A percentile compares a stretch with the other conserved stretches of the same genome.
phyloP scores from a whole-genome alignment of 2,888 invertebrate species.

The Allygus modestus region DNA sequence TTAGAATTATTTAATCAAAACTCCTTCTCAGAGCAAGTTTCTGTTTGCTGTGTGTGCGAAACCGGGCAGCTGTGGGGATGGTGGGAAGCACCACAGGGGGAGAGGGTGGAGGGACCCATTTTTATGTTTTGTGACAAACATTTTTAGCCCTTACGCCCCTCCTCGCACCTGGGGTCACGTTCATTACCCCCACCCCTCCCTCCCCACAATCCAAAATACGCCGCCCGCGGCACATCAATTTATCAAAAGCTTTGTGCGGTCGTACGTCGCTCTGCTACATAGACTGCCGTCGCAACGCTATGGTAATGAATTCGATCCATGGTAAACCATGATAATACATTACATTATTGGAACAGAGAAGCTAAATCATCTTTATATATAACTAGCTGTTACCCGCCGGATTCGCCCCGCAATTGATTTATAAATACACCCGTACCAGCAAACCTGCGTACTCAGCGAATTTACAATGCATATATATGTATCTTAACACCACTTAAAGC shows the following conservation, averaged over 20 bases:
- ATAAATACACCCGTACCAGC: no score
- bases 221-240: background rate
- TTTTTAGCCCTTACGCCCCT: background rate
- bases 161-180: conserved; percentile 41
- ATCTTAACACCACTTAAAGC: no score
- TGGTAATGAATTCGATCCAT: background rate
- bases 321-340: no score
- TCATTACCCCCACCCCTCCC: conserved; percentile 27
- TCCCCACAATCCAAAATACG: background rate
- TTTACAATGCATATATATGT: no score
- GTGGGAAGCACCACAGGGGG: background rate
- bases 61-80: background rate
- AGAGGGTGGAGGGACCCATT: background rate
- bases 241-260: conserved; percentile 28
- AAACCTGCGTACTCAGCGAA: no score
- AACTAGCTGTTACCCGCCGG: no score
- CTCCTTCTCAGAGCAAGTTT: no score
- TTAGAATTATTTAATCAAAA: no score
- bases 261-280: background rate
- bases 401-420: no score
- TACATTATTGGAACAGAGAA: no score
- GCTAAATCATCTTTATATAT: no score
- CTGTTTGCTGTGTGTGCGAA: no score
- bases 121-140: conserved; percentile 7
- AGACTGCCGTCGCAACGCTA: background rate